Evolutionary conservation across 2,113 vertebrate species (phyloP).

Genomic region (Myotis lucifugus): DNA sequence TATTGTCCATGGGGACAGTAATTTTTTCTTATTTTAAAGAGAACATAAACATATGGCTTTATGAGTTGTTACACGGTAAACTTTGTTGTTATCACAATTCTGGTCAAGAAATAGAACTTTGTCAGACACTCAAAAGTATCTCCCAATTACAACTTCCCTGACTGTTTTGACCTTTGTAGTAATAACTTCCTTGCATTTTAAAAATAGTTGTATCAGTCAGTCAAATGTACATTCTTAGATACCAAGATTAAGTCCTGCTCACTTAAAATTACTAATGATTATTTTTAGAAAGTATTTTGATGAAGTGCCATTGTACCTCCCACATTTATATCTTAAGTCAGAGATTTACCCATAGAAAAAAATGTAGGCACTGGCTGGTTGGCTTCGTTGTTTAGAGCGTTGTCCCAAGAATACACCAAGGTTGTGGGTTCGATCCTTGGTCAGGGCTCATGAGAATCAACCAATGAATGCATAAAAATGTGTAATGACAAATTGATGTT

Average conservation of each 20-base stretch:
- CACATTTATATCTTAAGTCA: not conserved
- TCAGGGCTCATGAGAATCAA: not conserved
- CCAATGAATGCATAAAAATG: not conserved
- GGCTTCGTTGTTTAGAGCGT: not conserved
- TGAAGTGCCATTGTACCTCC: not conserved
- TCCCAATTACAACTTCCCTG: not conserved
- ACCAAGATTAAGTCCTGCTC: not conserved
- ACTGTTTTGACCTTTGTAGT: conserved; percentile 4
- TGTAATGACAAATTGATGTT: not conserved
- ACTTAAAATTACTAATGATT: not conserved
- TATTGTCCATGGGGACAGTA: not conserved
- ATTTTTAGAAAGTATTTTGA: conserved; percentile 12
- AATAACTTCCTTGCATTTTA: not conserved
- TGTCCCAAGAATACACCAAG: not conserved
- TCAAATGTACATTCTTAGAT: not conserved
- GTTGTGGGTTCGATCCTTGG: not conserved
- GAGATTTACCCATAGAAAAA: not conserved
- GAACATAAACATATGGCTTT: not conserved
- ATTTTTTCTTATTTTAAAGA: conserved; percentile 22
- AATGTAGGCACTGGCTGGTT: not conserved
- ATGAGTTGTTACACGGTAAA: not conserved
- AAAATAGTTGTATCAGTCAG: not conserved
- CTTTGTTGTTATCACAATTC: not conserved
- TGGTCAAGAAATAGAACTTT: conserved; percentile 8
- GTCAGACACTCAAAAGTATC: not conserved